phyloP scores from a whole-genome alignment of 2,113 vertebrate species.

The Ceyx cyanopectus region DNA sequence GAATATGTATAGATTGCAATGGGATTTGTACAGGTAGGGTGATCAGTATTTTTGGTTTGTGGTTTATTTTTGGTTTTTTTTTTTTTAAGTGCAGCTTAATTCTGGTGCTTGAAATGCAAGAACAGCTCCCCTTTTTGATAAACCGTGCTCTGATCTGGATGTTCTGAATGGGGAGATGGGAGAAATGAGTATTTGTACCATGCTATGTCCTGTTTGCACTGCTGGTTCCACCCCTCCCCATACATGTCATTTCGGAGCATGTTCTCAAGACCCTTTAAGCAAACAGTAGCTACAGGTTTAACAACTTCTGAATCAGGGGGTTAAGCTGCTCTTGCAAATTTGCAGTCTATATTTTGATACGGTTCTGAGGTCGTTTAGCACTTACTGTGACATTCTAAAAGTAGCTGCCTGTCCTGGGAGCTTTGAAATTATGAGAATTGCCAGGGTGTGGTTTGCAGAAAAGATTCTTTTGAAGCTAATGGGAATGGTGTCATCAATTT shows the following conservation, averaged over 20 bases:
- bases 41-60: neutral
- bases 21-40: neutral
- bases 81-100: neutral
- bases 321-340: neutral
- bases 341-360: neutral
- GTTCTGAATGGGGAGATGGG: neutral
- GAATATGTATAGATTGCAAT: neutral
- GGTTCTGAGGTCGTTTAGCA: neutral
- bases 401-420: neutral
- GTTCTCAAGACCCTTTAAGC: neutral
- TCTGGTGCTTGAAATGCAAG: neutral
- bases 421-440: neutral
- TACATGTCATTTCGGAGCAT: neutral
- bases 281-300: neutral
- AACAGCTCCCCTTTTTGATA: neutral
- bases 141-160: neutral
- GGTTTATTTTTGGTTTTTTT: neutral
- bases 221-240: neutral
- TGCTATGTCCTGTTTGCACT: fast-evolving
- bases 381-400: neutral
- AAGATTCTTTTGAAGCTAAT: neutral
- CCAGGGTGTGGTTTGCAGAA: neutral
- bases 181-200: neutral
- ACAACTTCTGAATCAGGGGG: neutral
- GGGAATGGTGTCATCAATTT: neutral